These are phyloP conservation scores for Autographa gamma DNA, from an alignment of 2,888 invertebrate species.

Conservation along the genomic window DNA sequence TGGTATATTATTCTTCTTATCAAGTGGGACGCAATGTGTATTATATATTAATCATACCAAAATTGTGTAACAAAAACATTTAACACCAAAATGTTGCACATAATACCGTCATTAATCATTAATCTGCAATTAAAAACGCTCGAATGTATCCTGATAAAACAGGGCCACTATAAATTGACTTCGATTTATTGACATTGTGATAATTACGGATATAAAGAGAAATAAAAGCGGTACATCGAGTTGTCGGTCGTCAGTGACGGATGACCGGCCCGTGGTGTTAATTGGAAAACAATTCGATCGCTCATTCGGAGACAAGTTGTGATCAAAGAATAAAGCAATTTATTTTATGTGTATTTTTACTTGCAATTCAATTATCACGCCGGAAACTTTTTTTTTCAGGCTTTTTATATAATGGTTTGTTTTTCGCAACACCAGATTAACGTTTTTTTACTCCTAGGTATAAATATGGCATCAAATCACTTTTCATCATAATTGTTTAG, in stretches of 20 bases:
- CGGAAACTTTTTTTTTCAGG: too few species aligned
- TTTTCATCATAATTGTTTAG: too few species aligned
- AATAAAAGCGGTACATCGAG: conserved; percentile 31
- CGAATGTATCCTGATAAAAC: conserved; percentile 1
- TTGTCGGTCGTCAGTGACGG: conserved; percentile 49
- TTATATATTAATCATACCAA: not conserved
- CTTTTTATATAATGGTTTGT: too few species aligned
- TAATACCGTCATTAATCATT: not conserved
- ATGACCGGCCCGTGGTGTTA: conserved; percentile 34
- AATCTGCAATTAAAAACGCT: not conserved
- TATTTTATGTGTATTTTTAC: too few species aligned
- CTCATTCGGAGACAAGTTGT: conserved; percentile 29
- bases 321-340: conserved; percentile 8
- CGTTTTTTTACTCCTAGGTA: too few species aligned
- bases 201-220: conserved; percentile 39
- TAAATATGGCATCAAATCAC: too few species aligned
- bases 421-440: too few species aligned
- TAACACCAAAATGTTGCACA: not conserved
- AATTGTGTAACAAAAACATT: not conserved
- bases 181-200: conserved; percentile 34
- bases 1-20: too few species aligned
- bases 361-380: too few species aligned
- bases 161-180: conserved; percentile 19
- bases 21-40: too few species aligned
- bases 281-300: conserved; percentile 50